phyloP scores from a whole-genome alignment of 2,888 invertebrate genomes.

The Caenorhabditis sp. region DNA sequence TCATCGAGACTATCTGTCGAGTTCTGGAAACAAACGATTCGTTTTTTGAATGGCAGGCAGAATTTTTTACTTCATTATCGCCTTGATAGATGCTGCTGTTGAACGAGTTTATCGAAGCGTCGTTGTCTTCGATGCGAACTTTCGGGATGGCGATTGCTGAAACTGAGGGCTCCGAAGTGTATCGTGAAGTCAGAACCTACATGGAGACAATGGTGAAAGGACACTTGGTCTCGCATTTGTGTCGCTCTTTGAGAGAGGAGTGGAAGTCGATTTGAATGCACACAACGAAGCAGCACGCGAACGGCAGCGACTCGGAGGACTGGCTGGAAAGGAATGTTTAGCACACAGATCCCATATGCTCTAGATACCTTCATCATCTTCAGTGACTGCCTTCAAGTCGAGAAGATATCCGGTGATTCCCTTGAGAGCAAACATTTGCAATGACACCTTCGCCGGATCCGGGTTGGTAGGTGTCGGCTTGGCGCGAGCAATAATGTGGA shows the following conservation, averaged over 20 bases:
- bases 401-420: slow-evolving; percentile 93
- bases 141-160: slow-evolving; percentile 47
- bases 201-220: slow-evolving; percentile 11
- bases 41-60: too few relatives aligned
- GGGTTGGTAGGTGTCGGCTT: slow-evolving; percentile 86
- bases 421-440: slow-evolving; percentile 93
- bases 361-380: slow-evolving; percentile 78
- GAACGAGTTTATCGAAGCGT: slow-evolving; percentile 28
- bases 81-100: slow-evolving; percentile 31
- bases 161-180: not conserved
- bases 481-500: slow-evolving; percentile 93
- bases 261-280: not conserved
- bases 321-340: slow-evolving; percentile 1
- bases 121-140: slow-evolving; percentile 37
- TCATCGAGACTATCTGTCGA: slow-evolving; percentile 48
- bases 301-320: slow-evolving; percentile 74
- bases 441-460: slow-evolving; percentile 90
- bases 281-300: slow-evolving; percentile 82
- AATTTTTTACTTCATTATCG: slow-evolving; percentile 32
- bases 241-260: slow-evolving; percentile 11
- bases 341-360: not conserved
- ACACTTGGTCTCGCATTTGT: slow-evolving; percentile 14
- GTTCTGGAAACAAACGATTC: slow-evolving; percentile 31
- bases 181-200: not conserved
- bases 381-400: slow-evolving; percentile 93